These are phyloP conservation scores for Eretmocerus hayati DNA, from an alignment of 2,888 invertebrate genomes.

Conservation along the genomic window DNA sequence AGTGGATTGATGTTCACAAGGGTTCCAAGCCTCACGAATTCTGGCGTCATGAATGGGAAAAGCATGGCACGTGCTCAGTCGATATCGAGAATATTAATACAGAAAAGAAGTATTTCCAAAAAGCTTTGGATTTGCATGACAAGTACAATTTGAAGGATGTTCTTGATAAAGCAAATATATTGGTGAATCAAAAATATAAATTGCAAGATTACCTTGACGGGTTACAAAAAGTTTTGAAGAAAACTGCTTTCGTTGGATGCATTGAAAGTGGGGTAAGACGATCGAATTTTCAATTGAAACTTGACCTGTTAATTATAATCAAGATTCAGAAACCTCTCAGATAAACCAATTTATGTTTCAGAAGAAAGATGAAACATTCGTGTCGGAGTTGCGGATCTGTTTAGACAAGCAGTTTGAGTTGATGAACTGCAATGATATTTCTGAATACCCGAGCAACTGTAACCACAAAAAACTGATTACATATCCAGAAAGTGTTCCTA, in stretches of 20 bases:
- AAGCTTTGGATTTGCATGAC: slow-evolving; percentile 57
- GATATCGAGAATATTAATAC: slow-evolving; percentile 52
- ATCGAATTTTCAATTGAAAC: slow-evolving; percentile 32
- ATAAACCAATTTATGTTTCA: slow-evolving; percentile 29
- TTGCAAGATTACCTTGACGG: slow-evolving; percentile 48
- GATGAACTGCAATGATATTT: slow-evolving; percentile 60
- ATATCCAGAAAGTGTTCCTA: slow-evolving; percentile 53
- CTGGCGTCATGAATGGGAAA: slow-evolving; percentile 77
- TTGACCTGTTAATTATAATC: neutral
- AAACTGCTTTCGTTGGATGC: too few relatives aligned
- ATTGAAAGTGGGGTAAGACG: slow-evolving; percentile 51
- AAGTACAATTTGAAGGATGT: slow-evolving; percentile 58
- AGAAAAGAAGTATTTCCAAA: slow-evolving; percentile 63
- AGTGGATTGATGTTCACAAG: slow-evolving; percentile 69
- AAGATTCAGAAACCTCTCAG: neutral
- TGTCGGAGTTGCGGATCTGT: slow-evolving; percentile 69
- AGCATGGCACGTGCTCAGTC: slow-evolving; percentile 76
- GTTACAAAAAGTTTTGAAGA: slow-evolving; percentile 49
- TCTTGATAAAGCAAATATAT: slow-evolving; percentile 52
- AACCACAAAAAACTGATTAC: slow-evolving; percentile 49
- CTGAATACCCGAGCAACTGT: slow-evolving; percentile 57
- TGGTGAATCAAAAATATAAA: slow-evolving; percentile 46
- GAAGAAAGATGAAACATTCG: slow-evolving; percentile 52
- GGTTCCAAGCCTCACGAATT: slow-evolving; percentile 52
- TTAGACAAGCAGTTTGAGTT: slow-evolving; percentile 61